Conservation (phyloP, 2,888 invertebrate species). For the Aromia moschata region DNA sequence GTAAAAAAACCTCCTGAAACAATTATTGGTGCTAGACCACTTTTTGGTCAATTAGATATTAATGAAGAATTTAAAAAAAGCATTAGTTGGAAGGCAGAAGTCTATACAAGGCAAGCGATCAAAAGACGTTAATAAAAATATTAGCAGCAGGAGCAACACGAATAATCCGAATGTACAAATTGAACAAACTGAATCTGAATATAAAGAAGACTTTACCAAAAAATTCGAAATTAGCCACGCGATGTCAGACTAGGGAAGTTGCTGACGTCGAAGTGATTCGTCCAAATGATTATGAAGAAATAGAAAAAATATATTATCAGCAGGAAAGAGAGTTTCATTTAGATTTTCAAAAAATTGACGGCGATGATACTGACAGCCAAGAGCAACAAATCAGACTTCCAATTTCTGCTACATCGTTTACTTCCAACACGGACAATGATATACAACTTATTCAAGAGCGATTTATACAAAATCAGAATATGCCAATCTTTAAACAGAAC, state of each 20-base stretch:
- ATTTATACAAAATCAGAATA: constrained; percentile 10
- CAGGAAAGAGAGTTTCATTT: constrained; percentile 57
- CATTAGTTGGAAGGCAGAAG: constrained; percentile 54
- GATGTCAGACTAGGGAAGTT: constrained; percentile 50
- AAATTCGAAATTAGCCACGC: constrained; percentile 46
- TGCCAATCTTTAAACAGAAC: constrained; percentile 12
- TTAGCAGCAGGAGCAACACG: constrained; percentile 34
- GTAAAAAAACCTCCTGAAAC: constrained; percentile 60
- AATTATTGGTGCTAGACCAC: constrained; percentile 59
- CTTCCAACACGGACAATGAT: neutral
- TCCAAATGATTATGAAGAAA: constrained; percentile 55
- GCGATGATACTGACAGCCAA: constrained; percentile 42
- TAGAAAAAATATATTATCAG: constrained; percentile 58
- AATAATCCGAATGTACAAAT: constrained; percentile 49
- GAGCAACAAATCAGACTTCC: constrained; percentile 14
- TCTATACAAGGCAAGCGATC: constrained; percentile 50
- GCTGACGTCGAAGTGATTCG: constrained; percentile 53
- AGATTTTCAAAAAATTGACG: constrained; percentile 57
- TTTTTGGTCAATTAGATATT: constrained; percentile 60
- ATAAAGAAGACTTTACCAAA: constrained; percentile 40
- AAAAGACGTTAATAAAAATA: constrained; percentile 40
- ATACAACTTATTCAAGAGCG: constrained; percentile 17
- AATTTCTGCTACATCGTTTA: neutral
- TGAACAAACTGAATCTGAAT: constrained; percentile 45
- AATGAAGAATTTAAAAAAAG: constrained; percentile 61